phyloP scores from a whole-genome alignment of 2,797 vertebrate species.

The Tragopan temminckii region DNA sequence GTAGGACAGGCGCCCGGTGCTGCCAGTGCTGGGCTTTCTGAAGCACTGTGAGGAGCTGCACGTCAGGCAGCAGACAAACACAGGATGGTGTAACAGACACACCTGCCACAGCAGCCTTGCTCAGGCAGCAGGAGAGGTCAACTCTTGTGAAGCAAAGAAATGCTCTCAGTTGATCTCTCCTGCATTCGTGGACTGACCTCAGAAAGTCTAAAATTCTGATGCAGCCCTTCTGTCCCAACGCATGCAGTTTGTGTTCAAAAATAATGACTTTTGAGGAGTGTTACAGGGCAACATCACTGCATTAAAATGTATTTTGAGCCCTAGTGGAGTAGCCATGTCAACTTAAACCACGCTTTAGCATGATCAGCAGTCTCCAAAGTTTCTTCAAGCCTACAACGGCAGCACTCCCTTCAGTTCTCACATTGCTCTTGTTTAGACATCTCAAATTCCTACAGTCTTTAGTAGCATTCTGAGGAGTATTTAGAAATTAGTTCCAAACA shows the following conservation, averaged over 20 bases:
- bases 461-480: neutral
- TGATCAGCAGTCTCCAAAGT: neutral
- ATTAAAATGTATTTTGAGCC: neutral
- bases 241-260: neutral
- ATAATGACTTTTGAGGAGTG: neutral
- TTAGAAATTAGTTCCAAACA: neutral
- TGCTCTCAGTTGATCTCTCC: neutral
- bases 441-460: neutral
- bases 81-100: accelerated
- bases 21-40: neutral
- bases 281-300: neutral
- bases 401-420: neutral
- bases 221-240: neutral
- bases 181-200: neutral
- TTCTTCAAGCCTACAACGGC: neutral
- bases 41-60: neutral
- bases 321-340: neutral
- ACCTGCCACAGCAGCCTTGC: neutral
- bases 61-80: neutral
- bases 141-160: neutral
- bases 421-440: neutral
- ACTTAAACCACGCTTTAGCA: neutral
- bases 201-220: neutral
- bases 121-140: neutral
- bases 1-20: neutral